phyloP scores from a whole-genome alignment of 2,797 vertebrate genomes.

The Xiphorhynchus erythropygius region DNA sequence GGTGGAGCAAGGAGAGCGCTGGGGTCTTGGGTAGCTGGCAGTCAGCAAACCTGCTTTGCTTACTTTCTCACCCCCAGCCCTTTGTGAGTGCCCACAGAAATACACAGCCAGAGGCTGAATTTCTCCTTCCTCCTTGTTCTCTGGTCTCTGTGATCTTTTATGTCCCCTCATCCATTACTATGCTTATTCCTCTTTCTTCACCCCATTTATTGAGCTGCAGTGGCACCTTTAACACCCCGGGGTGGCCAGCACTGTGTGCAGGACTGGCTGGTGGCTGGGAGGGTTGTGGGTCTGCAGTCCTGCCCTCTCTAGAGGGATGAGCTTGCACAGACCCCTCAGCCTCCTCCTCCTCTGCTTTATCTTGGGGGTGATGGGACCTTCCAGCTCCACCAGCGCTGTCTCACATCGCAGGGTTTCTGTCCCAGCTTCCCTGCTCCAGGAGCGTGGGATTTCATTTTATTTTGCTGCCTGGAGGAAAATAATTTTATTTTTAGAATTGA shows the following conservation, averaged over 20 bases:
- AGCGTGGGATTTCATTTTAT: background rate
- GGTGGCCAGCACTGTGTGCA: background rate
- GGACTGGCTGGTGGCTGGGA: background rate
- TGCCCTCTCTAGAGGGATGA: background rate
- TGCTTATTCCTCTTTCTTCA: background rate
- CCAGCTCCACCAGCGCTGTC: background rate
- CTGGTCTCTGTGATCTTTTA: background rate
- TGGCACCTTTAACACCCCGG: background rate
- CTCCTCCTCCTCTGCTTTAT: background rate
- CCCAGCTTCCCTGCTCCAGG: background rate
- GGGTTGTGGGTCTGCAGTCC: background rate
- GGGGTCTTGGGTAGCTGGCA: background rate
- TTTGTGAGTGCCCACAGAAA: background rate
- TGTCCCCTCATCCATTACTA: background rate
- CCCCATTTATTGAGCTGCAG: background rate
- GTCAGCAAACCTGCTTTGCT: background rate
- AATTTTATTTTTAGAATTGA: conserved; percentile 29
- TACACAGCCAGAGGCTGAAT: background rate
- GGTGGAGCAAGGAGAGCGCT: rapidly evolving
- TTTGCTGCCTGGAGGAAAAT: conserved; percentile 39
- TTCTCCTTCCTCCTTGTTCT: background rate
- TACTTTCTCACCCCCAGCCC: background rate
- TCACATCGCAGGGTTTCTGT: background rate
- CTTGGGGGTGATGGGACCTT: background rate
- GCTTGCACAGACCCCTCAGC: background rate